Evolutionary conservation across 2,113 vertebrate species (phyloP).

Genomic region (Polypterus senegalus): DNA sequence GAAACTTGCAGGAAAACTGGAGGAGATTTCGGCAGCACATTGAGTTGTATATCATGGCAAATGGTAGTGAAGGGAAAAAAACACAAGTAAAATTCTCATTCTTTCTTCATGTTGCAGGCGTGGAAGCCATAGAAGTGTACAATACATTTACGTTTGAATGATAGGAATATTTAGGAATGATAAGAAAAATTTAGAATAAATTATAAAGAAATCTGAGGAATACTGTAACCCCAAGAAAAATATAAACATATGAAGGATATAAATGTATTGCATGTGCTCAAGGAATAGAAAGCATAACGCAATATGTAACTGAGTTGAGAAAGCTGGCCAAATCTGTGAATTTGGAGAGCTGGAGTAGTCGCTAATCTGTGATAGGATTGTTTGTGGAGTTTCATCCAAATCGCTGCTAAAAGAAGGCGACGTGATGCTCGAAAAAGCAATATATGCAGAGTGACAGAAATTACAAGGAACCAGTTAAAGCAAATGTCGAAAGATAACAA

Average conservation of each 20-base stretch:
- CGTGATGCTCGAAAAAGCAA: neutral
- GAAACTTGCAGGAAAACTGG: neutral
- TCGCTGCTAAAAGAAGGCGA: neutral
- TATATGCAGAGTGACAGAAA: neutral
- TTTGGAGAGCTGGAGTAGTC: neutral
- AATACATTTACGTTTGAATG: neutral
- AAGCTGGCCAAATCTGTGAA: neutral
- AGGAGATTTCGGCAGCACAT: neutral
- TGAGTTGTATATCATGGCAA: neutral
- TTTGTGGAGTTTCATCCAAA: neutral
- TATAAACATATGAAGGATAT: neutral
- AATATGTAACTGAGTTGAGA: neutral
- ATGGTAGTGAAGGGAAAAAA: neutral
- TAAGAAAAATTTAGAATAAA: neutral
- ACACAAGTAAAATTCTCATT: neutral
- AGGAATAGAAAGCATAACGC: neutral
- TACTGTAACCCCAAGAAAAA: conserved; percentile 5
- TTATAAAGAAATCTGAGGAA: neutral
- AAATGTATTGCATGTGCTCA: neutral
- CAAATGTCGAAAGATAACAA: too few species aligned
- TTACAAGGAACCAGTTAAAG: too few species aligned
- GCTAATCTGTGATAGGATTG: neutral
- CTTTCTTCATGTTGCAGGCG: neutral
- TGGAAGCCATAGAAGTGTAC: neutral
- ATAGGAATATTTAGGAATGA: neutral